Conservation (phyloP, 2,888 invertebrate species). For the Exocentrus adspersus region DNA sequence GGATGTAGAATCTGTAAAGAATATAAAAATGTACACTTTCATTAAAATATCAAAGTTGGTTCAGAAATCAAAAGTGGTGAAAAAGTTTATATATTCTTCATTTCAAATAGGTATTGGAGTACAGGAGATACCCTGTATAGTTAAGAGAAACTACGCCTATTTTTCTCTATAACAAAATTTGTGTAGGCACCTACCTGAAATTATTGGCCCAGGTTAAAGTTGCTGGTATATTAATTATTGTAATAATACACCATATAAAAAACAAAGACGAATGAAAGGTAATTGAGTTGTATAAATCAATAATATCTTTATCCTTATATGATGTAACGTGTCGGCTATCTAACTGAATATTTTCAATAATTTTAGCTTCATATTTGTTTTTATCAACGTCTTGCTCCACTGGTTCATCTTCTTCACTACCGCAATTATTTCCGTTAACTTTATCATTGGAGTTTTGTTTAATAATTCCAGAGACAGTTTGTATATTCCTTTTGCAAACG, state of each 20-base stretch:
- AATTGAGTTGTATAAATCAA: constrained; percentile 57
- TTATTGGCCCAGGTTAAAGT: constrained; percentile 84
- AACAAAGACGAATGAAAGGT: constrained; percentile 81
- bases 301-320: constrained; percentile 20
- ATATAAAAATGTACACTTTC: too few species aligned
- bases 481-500: background rate
- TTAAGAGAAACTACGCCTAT: too few species aligned
- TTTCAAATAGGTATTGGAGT: too few species aligned
- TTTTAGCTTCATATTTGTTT: background rate
- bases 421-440: too few species aligned
- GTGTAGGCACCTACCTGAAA: constrained; percentile 78
- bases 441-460: background rate
- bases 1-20: too few species aligned
- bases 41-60: too few species aligned
- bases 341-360: background rate
- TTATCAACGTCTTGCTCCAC: background rate
- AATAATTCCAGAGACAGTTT: background rate
- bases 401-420: too few species aligned
- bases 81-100: too few species aligned
- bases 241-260: constrained; percentile 72
- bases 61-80: too few species aligned
- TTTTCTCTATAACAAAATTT: too few species aligned
- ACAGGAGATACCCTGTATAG: too few species aligned
- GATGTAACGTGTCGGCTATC: background rate
- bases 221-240: constrained; percentile 77